Percentiles rank a stretch among this genome's conserved stretches.
Conservation (phyloP, 2,113 vertebrate species). For the Fregetta grallaria region DNA sequence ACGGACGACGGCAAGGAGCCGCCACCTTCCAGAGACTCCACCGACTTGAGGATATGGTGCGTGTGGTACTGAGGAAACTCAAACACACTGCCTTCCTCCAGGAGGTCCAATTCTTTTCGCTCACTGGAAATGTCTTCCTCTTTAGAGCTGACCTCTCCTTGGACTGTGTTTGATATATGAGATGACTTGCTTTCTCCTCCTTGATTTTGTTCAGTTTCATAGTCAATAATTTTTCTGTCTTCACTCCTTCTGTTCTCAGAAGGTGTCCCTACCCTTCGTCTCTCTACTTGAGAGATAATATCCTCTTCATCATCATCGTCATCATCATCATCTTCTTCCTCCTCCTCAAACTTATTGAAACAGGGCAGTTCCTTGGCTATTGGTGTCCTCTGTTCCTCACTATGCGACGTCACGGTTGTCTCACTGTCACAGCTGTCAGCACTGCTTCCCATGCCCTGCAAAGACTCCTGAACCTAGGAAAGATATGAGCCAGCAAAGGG, state of each 20-base stretch:
- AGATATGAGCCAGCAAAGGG: not conserved
- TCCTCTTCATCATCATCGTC: conserved; percentile 65
- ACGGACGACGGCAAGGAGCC: not conserved
- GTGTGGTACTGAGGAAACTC: conserved; percentile 76
- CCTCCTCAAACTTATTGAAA: conserved; percentile 76
- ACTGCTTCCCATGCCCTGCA: conserved; percentile 86
- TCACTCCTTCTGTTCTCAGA: not conserved
- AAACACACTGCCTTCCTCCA: conserved; percentile 55
- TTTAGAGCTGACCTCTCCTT: not conserved
- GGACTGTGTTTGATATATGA: not conserved
- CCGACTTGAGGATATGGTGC: conserved; percentile 76
- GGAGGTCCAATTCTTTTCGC: conserved; percentile 12
- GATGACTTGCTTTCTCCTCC: not conserved
- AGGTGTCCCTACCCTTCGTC: not conserved
- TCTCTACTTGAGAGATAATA: conserved; percentile 14
- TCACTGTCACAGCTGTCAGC: conserved; percentile 97
- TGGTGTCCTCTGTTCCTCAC: conserved; percentile 80
- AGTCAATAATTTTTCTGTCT: not conserved
- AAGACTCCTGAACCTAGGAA: conserved; percentile 83
- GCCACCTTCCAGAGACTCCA: conserved; percentile 52
- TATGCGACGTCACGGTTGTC: conserved; percentile 87
- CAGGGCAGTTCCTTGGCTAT: conserved; percentile 71
- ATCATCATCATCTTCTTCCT: conserved; percentile 47
- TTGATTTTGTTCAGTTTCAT: not conserved
- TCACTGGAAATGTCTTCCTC: not conserved